Percentiles rank a stretch among this genome's conserved stretches.
Evolutionary conservation across 2,888 invertebrate genomes (phyloP).

Genomic region (Tupiocoris notatus): DNA sequence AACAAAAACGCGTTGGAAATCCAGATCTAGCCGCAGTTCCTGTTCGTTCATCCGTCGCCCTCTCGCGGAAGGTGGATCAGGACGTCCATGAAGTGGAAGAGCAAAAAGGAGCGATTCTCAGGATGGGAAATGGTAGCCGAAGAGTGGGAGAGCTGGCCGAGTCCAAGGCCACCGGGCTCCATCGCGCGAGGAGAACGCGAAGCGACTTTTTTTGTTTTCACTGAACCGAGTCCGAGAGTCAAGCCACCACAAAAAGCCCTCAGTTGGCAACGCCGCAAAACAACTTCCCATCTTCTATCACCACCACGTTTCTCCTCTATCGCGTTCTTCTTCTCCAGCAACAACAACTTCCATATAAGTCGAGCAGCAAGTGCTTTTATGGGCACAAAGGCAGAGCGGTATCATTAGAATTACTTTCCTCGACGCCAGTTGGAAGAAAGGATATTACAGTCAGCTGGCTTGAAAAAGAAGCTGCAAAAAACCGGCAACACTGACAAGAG

Average conservation of each 20-base stretch:
- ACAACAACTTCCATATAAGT: neutral
- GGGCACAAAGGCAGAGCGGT: neutral
- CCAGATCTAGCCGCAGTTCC: neutral
- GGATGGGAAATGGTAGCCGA: too few relatives aligned
- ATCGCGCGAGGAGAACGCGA: neutral
- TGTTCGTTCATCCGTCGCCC: too few relatives aligned
- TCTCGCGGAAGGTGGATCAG: neutral
- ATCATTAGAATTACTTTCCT: neutral
- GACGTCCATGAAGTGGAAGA: neutral
- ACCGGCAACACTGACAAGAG: neutral
- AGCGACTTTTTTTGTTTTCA: slow-evolving; percentile 30
- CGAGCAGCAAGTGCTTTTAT: neutral
- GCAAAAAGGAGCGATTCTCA: neutral
- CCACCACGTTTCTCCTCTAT: neutral
- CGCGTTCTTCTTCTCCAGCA: neutral
- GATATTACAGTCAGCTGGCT: neutral
- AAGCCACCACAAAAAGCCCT: slow-evolving; percentile 15
- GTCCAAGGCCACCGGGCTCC: neutral
- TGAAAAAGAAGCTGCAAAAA: neutral
- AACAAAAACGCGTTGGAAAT: neutral
- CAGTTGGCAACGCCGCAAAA: slow-evolving; percentile 25
- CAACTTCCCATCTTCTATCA: neutral
- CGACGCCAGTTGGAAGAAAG: neutral
- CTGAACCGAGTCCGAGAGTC: slow-evolving; percentile 14
- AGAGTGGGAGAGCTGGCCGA: neutral